Evolutionary conservation across 2,113 vertebrate genomes (phyloP).

Genomic region (Brachypodius melanocephalos): DNA sequence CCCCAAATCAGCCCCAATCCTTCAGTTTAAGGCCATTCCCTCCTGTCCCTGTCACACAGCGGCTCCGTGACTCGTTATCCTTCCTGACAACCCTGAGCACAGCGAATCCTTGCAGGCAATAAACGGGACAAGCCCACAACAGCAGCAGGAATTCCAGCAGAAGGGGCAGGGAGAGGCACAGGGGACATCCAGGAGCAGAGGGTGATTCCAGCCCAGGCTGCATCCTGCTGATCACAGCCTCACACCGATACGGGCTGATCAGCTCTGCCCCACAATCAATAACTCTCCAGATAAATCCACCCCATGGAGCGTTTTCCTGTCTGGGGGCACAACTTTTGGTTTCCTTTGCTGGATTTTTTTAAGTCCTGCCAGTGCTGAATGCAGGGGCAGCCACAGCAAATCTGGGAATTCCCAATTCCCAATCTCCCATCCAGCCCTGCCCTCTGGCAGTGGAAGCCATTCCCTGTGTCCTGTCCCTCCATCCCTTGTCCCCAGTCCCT

Average conservation of each 20-base stretch:
- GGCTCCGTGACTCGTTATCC: not conserved
- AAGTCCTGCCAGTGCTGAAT: not conserved
- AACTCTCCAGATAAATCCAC: not conserved
- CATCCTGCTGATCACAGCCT: not conserved
- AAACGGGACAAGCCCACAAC: not conserved
- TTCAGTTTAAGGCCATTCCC: not conserved
- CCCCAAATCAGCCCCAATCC: not conserved
- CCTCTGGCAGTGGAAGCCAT: not conserved
- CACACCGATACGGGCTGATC: not conserved
- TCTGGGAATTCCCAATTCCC: not conserved
- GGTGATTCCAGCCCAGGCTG: not conserved
- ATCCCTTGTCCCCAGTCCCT: not conserved
- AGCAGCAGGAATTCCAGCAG: not conserved
- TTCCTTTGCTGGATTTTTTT: not conserved
- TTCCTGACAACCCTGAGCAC: not conserved
- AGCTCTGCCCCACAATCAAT: not conserved
- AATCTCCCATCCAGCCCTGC: not conserved
- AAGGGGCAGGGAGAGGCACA: not conserved
- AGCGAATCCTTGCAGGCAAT: not conserved
- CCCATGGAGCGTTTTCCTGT: not conserved
- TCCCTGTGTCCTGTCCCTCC: not conserved
- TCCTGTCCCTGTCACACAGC: not conserved
- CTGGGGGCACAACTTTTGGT: not conserved
- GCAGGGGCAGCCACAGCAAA: not conserved
- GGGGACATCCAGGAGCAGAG: not conserved